phyloP scores from a whole-genome alignment of 2,797 vertebrate genomes.

The Spinus olivaceus region DNA sequence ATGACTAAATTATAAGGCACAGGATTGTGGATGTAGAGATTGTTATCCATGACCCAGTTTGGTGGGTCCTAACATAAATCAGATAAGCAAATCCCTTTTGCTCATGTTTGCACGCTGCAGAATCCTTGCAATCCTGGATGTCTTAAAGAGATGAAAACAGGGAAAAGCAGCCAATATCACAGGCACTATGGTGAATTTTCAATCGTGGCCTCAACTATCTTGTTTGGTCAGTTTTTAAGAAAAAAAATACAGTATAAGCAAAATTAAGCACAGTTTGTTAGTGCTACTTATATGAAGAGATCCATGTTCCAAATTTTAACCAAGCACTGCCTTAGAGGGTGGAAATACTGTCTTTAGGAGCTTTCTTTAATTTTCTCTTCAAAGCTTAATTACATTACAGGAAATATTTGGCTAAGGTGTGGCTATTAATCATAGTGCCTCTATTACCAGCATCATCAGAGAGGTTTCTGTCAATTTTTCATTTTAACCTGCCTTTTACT shows the following conservation, averaged over 20 bases:
- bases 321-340: not conserved
- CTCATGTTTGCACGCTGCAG: not conserved
- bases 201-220: fast-evolving
- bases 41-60: slow-evolving; percentile 29
- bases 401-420: slow-evolving; percentile 58
- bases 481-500: slow-evolving; percentile 58
- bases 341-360: not conserved
- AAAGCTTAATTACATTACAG: slow-evolving; percentile 40
- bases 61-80: slow-evolving; percentile 11
- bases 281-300: not conserved
- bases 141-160: slow-evolving; percentile 6
- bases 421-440: slow-evolving; percentile 30
- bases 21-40: not conserved
- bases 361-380: slow-evolving; percentile 12
- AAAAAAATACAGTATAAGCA: not conserved
- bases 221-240: not conserved
- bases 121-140: not conserved
- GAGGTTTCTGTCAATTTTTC: slow-evolving; percentile 41
- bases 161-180: not conserved
- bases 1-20: slow-evolving; percentile 30
- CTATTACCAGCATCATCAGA: slow-evolving; percentile 30
- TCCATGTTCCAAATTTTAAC: not conserved
- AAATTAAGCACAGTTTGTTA: not conserved
- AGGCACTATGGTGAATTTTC: not conserved
- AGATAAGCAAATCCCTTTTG: slow-evolving; percentile 47